Evolutionary conservation across 2,888 invertebrate species (phyloP).

Genomic region (Tortrix viridana): DNA sequence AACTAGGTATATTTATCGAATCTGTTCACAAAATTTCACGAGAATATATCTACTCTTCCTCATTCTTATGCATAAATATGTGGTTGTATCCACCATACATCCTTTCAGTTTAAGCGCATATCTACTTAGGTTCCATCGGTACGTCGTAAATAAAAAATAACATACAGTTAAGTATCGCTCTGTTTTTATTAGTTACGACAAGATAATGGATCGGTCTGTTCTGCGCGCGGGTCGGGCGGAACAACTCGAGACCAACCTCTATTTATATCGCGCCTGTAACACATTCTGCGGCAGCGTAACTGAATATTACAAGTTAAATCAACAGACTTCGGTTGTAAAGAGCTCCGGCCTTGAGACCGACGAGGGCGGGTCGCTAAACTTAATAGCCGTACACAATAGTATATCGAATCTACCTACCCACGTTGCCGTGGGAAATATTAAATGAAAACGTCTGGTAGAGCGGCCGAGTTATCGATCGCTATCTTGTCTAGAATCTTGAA

Average conservation of each 20-base stretch:
- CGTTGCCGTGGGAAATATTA: conserved; percentile 12
- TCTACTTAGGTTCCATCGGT: neutral
- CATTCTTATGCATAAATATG: no score
- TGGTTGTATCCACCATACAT: no score
- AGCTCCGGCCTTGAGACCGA: conserved; percentile 55
- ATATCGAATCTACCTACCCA: conserved; percentile 3
- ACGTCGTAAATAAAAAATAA: neutral
- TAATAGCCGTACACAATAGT: conserved; percentile 29
- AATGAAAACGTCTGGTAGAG: conserved; percentile 17
- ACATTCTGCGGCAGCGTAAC: conserved; percentile 66
- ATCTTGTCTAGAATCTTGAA: conserved; percentile 24
- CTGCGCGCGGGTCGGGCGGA: conserved; percentile 62
- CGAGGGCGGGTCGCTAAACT: conserved; percentile 49
- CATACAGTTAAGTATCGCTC: conserved; percentile 6
- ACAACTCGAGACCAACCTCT: conserved; percentile 70
- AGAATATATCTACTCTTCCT: no score
- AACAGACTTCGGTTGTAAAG: conserved; percentile 61
- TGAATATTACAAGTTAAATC: conserved; percentile 75
- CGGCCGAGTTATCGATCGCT: conserved; percentile 25
- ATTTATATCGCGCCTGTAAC: conserved; percentile 74
- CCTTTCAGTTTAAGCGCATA: no score
- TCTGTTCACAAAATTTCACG: no score
- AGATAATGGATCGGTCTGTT: conserved; percentile 78
- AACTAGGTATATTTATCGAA: no score
- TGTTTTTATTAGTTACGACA: conserved; percentile 72